Evolutionary conservation across 2,113 vertebrate species (phyloP).

Genomic region (Pantherophis guttatus): DNA sequence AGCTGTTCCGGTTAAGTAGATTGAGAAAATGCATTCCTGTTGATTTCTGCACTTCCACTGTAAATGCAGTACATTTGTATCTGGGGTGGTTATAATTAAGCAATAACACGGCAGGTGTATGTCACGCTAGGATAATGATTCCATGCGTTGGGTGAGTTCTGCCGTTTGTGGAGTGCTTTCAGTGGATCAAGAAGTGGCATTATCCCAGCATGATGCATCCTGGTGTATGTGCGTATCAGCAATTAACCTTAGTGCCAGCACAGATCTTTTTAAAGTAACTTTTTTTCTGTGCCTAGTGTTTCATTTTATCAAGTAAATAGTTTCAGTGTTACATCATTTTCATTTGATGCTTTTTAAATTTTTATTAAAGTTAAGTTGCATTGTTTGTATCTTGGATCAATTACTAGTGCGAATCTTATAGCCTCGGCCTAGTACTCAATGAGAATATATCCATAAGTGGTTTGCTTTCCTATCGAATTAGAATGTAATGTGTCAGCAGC

Average conservation of each 20-base stretch:
- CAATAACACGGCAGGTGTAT: slow-evolving; percentile 85
- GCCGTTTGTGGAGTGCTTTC: slow-evolving; percentile 80
- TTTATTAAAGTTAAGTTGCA: slow-evolving; percentile 53
- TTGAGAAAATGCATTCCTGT: slow-evolving; percentile 70
- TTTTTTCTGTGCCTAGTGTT: slow-evolving; percentile 73
- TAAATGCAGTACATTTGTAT: slow-evolving; percentile 77
- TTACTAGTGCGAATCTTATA: slow-evolving; percentile 35
- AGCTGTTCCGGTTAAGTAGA: slow-evolving; percentile 54
- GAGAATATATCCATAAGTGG: background rate
- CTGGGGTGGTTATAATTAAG: slow-evolving; percentile 83
- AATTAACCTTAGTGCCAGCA: slow-evolving; percentile 79
- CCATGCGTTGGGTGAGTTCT: slow-evolving; percentile 82
- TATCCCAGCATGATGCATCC: slow-evolving; percentile 82
- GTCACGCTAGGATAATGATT: slow-evolving; percentile 84
- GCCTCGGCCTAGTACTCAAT: background rate
- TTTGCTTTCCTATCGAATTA: background rate
- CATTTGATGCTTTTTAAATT: slow-evolving; percentile 64
- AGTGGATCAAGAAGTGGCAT: slow-evolving; percentile 83
- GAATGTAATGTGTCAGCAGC: background rate
- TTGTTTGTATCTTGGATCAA: slow-evolving; percentile 38
- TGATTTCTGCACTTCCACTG: slow-evolving; percentile 71
- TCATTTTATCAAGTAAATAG: slow-evolving; percentile 73
- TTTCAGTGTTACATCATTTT: slow-evolving; percentile 63
- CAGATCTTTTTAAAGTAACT: slow-evolving; percentile 73
- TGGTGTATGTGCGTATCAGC: slow-evolving; percentile 79